Conservation (phyloP, 1,140 invertebrate genomes). For the Myzus persicae region DNA sequence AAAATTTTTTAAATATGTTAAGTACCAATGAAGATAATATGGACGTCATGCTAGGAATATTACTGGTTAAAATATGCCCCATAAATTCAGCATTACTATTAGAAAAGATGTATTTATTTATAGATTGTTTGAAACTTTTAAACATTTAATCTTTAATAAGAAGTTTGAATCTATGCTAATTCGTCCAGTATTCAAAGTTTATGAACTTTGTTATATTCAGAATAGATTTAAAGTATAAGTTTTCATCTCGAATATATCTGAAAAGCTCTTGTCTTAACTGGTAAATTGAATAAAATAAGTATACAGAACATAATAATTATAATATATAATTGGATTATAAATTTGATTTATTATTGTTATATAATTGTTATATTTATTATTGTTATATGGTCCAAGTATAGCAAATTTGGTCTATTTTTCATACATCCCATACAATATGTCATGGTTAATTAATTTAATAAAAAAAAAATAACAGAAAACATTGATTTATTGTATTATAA, state of each 20-base stretch:
- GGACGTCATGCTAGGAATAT: neutral
- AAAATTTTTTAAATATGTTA: neutral
- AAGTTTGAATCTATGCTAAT: neutral
- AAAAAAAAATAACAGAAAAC: neutral
- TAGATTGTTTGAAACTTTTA: neutral
- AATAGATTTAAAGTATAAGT: conserved; percentile 15
- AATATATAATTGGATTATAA: neutral
- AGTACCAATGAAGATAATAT: neutral
- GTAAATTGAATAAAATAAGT: neutral
- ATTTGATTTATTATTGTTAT: too few relatives aligned
- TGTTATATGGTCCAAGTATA: too few relatives aligned
- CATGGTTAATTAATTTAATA: neutral
- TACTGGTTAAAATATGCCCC: neutral
- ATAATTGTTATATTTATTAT: too few relatives aligned
- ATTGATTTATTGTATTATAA: neutral
- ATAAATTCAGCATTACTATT: neutral
- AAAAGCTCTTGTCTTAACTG: neutral
- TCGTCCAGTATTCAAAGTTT: neutral
- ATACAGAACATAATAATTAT: neutral
- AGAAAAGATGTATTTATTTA: neutral
- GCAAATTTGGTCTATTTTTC: too few relatives aligned
- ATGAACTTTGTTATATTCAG: neutral
- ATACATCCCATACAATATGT: neutral
- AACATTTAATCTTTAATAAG: conserved; percentile 19
- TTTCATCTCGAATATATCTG: neutral